Evolutionary conservation across 1,140 invertebrate species (phyloP).

Genomic region (Pseudomyrmex concolor): DNA sequence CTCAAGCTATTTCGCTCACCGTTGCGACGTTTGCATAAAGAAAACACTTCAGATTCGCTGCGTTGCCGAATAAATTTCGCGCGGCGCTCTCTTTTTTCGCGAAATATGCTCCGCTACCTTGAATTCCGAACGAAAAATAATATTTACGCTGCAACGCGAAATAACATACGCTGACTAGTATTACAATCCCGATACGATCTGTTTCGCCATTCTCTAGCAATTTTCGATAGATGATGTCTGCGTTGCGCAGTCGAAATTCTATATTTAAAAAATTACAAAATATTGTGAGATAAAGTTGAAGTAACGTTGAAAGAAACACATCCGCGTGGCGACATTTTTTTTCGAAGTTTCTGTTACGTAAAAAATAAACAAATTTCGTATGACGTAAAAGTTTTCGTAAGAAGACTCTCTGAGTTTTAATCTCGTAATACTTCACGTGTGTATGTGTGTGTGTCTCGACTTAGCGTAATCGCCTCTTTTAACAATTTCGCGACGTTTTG

Average conservation of each 20-base stretch:
- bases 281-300: not conserved
- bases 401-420: not conserved
- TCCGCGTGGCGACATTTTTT: not conserved
- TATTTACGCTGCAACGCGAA: conserved; percentile 45
- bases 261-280: conserved; percentile 18
- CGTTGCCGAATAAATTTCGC: conserved; percentile 40
- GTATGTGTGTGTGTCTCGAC: not conserved
- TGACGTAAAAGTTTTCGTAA: conserved; percentile 11
- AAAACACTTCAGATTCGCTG: conserved; percentile 41
- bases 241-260: not conserved
- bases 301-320: too few species aligned
- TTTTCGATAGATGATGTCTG: conserved; percentile 20
- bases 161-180: conserved; percentile 41
- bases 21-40: conserved; percentile 48
- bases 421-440: too few species aligned
- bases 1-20: conserved; percentile 24
- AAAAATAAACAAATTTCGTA: not conserved
- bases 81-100: not conserved
- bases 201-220: conserved; percentile 28
- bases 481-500: conserved; percentile 46
- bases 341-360: not conserved
- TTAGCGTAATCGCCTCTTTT: conserved; percentile 32
- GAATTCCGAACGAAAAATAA: conserved; percentile 41
- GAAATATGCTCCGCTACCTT: conserved; percentile 20
- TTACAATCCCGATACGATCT: conserved; percentile 41